Conservation (phyloP, 2,888 invertebrate genomes). For the Rosalia funebris region DNA sequence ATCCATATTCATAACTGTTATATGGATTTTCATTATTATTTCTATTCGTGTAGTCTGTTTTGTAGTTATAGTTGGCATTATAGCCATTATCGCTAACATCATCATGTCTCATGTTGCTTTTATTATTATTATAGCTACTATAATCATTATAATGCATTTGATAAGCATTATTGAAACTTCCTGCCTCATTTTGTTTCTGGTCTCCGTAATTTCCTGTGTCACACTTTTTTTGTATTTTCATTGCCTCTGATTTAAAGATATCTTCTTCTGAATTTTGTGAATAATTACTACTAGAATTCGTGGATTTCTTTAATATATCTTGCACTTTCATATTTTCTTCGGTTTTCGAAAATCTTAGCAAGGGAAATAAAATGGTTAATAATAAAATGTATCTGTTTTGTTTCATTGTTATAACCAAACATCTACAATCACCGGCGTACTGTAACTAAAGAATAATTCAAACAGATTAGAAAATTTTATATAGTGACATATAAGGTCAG, state of each 20-base stretch:
- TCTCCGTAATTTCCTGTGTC: slow-evolving; percentile 42
- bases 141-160: neutral
- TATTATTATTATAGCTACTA: slow-evolving; percentile 12
- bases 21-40: slow-evolving; percentile 17
- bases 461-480: neutral
- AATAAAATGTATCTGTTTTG: neutral
- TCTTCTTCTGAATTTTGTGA: slow-evolving; percentile 35
- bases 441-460: neutral
- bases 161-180: neutral
- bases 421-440: too few species aligned
- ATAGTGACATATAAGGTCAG: slow-evolving; percentile 7
- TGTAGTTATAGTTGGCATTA: neutral
- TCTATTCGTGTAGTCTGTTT: neutral
- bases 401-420: neutral
- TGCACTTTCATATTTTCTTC: slow-evolving; percentile 38
- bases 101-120: slow-evolving; percentile 22
- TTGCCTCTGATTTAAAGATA: slow-evolving; percentile 50
- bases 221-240: slow-evolving; percentile 53
- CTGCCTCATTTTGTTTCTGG: neutral
- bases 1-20: slow-evolving; percentile 19
- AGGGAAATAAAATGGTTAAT: neutral
- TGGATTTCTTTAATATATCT: slow-evolving; percentile 43
- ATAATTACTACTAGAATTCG: slow-evolving; percentile 30
- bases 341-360: neutral
- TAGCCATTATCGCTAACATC: slow-evolving; percentile 22